Evolutionary conservation across 1,140 invertebrate species (phyloP), one percentile per base, ranked within the genome.

Genomic region (Solenopsis invicta): DNA sequence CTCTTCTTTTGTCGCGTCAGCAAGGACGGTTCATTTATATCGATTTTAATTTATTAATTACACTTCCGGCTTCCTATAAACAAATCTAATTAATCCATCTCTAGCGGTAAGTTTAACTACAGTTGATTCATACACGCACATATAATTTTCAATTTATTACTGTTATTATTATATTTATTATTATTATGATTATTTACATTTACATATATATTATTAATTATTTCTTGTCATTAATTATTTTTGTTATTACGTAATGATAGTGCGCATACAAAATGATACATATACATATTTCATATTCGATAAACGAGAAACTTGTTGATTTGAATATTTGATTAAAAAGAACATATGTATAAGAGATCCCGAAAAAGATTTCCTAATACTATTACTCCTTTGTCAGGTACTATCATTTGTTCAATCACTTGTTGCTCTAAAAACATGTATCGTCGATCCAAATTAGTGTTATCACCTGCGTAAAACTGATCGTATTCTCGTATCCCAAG

Each of bases 341-440:
- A 21, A n/a, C 50, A 16, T 62, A 1, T 76, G 45, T 21, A 34
- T 67, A 50, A 78, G 59, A 78, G 12, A 50, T 78, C 16, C 2
- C 4, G 1, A 45, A 66, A 21, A 67, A 66, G n/a, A 45, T n/a
- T 67, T 69, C 10, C 8, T 8, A 9, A 45, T 48, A 54, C 16
- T 41, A 4, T 59, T 45, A 6, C 12, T n/a, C 16, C 10, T 21
- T 9, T n/a, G 6, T 64, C 21, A 1, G 41, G 2, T 21, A n/a
- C 29, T 21, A 61, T 50, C 9, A 61, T 50, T 75, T 24, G 18
- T 59, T 75, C 41, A 5, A 74, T 84, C 69, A 84, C 54, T 84
- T 74, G 80, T 84, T 84, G 54, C 80, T 62, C 24, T 48, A 84
- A 84, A 71, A 48, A 48, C 41, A 12, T 52, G 21, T 71, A 4